Percentiles rank a stretch among this genome's conserved stretches.
phyloP scores from a whole-genome alignment of 2,113 vertebrate genomes.

The Hepsetus odoe region DNA sequence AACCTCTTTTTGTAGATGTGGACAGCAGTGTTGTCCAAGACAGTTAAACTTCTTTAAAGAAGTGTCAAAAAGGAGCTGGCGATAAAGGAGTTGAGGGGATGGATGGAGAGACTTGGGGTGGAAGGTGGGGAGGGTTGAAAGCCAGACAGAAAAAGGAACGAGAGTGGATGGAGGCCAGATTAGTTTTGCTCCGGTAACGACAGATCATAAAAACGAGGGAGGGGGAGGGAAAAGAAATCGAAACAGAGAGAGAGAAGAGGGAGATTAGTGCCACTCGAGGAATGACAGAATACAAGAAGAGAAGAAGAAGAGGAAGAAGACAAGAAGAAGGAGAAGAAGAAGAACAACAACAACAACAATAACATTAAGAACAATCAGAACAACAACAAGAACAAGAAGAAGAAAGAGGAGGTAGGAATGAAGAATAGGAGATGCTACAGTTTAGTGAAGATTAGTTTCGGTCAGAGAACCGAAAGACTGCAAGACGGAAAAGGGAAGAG shows the following conservation, averaged over 20 bases:
- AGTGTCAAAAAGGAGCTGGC: neutral
- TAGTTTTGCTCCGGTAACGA: conserved; percentile 81
- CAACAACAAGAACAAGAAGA: neutral
- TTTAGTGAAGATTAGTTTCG: conserved; percentile 55
- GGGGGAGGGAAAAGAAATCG: conserved; percentile 66
- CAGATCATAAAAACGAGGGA: conserved; percentile 79
- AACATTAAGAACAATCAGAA: too few species aligned
- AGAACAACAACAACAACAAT: neutral
- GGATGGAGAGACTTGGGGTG: neutral
- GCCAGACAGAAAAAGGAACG: conserved; percentile 21
- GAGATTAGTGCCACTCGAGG: conserved; percentile 82
- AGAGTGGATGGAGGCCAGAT: conserved; percentile 73
- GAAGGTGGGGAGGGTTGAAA: neutral
- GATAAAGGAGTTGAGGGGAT: conserved; percentile 25
- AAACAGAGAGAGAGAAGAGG: conserved; percentile 68
- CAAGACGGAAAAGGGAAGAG: conserved; percentile 21
- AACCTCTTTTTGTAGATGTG: neutral
- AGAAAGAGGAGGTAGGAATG: neutral
- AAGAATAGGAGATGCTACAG: conserved; percentile 58
- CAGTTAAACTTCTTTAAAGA: conserved; percentile 40
- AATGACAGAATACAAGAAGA: conserved; percentile 71
- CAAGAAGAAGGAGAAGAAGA: neutral
- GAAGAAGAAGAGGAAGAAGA: conserved; percentile 46
- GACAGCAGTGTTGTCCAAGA: conserved; percentile 27
- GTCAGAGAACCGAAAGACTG: conserved; percentile 52